Evolutionary conservation across 1,140 invertebrate genomes (phyloP), one percentile per base, ranked within the genome.

Genomic region (Centruroides sculpturatus): DNA sequence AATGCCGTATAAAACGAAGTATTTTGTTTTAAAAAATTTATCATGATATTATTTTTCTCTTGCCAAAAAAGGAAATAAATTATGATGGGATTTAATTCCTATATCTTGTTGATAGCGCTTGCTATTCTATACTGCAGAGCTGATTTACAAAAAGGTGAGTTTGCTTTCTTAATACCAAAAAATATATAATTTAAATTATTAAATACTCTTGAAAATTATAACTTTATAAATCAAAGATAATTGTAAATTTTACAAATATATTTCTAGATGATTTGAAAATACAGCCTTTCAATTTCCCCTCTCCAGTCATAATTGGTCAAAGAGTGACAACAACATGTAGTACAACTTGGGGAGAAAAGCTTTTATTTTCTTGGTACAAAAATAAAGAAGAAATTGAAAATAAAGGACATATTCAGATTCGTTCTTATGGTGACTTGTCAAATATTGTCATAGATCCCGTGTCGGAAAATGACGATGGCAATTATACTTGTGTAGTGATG

Each of bases 291-390:
- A n/a, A 13, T 4, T 56, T 56, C 41, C 51, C 51, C 0, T n/a
- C 8, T 23, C 50, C 48, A 7, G 35, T 52, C 5, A 36, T 47
- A 12, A 8, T 57, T 47, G 62, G 62, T 34, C 52, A 55, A n/a
- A 51, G 35, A n/a, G 46, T 64, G 9, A 64, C n/a, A 23, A 49
- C 48, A 35, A n/a, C 47, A 8, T 64, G 62, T 55, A 34, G 54
- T n/a, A 35, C 58, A 35, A 55, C 55, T 46, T 36, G n/a, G 47
- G 62, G 62, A 10, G 34, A 47, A 12, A 47, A 41, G 47, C 11
- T 64, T 4, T 3, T 11, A 3, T 64, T 60, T 54, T n/a, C 8
- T 34, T 64, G 62, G 62, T 35, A 56, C 12, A 64, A 60, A 55
- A 55, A 64, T 47, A 58, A 58, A 13, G 53, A 59, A 23, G 53